These are phyloP conservation scores for Riparia riparia DNA, from an alignment of 2,113 vertebrate genomes.

Conservation along the genomic window DNA sequence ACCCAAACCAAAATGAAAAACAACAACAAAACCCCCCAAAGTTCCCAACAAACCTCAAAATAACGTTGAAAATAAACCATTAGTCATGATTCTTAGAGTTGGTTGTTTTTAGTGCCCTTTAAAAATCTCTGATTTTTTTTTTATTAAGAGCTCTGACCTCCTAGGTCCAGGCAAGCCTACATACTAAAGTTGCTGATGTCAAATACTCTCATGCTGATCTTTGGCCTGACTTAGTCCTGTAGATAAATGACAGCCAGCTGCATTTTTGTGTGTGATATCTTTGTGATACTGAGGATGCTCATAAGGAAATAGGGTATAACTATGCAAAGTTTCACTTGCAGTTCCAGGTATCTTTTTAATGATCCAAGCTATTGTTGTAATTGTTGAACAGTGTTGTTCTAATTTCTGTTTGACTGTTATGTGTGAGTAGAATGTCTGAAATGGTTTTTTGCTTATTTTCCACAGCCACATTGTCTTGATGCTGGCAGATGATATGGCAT, in stretches of 20 bases:
- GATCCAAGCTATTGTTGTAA: neutral
- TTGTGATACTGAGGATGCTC: neutral
- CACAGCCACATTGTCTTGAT: conserved; percentile 95
- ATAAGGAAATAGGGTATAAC: neutral
- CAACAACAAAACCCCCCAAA: too few relatives aligned
- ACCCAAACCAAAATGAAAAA: too few relatives aligned
- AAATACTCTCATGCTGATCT: neutral
- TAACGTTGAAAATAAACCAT: neutral
- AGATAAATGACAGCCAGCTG: neutral
- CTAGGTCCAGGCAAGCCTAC: neutral
- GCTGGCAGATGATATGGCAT: conserved; percentile 99
- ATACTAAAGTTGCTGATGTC: neutral
- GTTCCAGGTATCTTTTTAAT: neutral
- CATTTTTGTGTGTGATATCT: neutral
- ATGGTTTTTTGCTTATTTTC: neutral
- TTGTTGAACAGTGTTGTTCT: neutral
- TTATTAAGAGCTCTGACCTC: neutral
- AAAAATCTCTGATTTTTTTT: neutral
- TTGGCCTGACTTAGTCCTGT: neutral
- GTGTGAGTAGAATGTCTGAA: neutral
- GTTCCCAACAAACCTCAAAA: neutral
- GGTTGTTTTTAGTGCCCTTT: neutral
- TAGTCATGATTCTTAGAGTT: neutral
- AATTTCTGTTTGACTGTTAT: neutral
- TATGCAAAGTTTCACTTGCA: neutral